Conservation (phyloP, 1,140 invertebrate species). For the Eumeta japonica region DNA sequence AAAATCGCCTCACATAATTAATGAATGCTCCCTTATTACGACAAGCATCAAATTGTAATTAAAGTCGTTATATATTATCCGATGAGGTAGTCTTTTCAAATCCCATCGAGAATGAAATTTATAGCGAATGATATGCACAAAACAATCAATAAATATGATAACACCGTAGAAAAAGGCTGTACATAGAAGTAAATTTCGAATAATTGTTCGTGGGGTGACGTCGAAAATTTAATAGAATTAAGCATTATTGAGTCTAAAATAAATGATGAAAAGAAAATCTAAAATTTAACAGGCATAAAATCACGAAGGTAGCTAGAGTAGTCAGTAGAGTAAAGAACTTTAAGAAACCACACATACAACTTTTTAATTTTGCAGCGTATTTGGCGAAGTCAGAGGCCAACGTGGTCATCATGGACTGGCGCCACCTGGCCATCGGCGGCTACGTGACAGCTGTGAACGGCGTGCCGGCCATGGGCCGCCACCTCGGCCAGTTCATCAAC, state of each 20-base stretch:
- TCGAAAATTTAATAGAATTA: neutral
- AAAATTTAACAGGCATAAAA: neutral
- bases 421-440: constrained; percentile 15
- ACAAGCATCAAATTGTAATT: no score
- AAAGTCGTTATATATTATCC: no score
- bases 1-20: no score
- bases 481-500: constrained; percentile 9
- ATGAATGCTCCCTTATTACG: no score
- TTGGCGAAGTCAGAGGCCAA: constrained; percentile 21
- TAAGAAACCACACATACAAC: neutral
- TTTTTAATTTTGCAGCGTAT: constrained; percentile 15
- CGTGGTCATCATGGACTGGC: constrained; percentile 28
- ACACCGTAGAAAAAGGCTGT: no score
- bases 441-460: constrained; percentile 22
- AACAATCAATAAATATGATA: no score
- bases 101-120: no score
- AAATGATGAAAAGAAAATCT: neutral
- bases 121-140: no score
- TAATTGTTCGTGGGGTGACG: neutral
- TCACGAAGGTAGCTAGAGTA: neutral
- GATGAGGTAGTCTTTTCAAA: no score
- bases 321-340: constrained; percentile 1
- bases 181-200: no score
- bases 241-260: neutral
- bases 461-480: constrained; percentile 17